Evolutionary conservation across 2,888 invertebrate species (phyloP), one percentile per base, ranked within the genome.

Genomic region (Tenthredo amoena): DNA sequence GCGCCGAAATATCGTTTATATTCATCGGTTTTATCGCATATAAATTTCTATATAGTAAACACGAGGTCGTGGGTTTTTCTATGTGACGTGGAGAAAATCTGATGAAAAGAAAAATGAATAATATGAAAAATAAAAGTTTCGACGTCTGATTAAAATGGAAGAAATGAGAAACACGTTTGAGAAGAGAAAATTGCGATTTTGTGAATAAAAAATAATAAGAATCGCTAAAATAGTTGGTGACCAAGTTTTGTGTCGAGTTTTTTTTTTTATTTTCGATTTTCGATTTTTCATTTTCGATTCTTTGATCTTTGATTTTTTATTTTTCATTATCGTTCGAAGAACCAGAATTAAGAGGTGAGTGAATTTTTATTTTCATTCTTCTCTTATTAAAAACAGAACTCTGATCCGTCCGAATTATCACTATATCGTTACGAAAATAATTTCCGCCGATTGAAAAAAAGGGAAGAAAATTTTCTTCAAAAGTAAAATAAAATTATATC

Each of bases 1-100:
- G 58, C 68, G 18, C 34, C 34, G 34, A 26, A 65, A 85, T 86
- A 86, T 85, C 76, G 77, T 79, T 1, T 79, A 18, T 18, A 37
- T n/a, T 21, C 47, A 55, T 31, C 12, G 37, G 26, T 50, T 31
- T 31, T 40, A 7, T 47, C 12, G 12, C 47, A 47, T 3, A 47
- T 15, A 47, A 55, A 50, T 40, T 74, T 21, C 34, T 58, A 15
- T 15, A 21, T 55, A 12, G 1, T 21, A 12, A 21, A 40, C 74
- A 43, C 74, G 43, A 43, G 74, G 43, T 40, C 18, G 7, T n/a
- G 58, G 18, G 26, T 26, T 18, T 21, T 58, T 58, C 21, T 58
- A 58, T 47, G 47, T 47, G 47, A 47, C 47, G 47, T 47, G 47
- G 15, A 47, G 12, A 15, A 47, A 15, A 47, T 47, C 12, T 4